Conservation (phyloP, 2,113 vertebrate species). For the Elephantulus edwardii region DNA sequence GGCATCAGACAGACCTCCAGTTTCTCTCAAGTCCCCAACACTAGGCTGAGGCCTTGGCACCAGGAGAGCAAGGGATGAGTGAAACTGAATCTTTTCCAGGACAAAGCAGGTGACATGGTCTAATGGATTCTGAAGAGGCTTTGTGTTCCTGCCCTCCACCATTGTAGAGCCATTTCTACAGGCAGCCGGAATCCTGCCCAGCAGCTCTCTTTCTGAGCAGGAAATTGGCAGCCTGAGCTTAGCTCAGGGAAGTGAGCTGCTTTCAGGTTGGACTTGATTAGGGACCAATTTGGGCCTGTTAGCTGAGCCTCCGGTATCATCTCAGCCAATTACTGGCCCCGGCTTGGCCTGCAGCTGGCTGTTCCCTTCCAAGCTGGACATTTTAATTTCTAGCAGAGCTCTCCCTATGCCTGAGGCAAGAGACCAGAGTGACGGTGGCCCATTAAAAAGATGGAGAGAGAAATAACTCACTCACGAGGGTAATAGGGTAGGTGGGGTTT, state of each 20-base stretch:
- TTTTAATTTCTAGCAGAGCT: constrained; percentile 68
- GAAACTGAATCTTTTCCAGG: constrained; percentile 2
- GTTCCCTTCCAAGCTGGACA: constrained; percentile 71
- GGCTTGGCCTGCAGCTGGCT: constrained; percentile 68
- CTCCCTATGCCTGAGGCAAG: constrained; percentile 70
- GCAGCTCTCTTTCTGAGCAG: neutral
- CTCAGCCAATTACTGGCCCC: constrained; percentile 68
- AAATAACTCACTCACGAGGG: constrained; percentile 79
- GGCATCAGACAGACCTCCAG: neutral
- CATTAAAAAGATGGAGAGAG: constrained; percentile 79
- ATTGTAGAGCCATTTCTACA: constrained; percentile 10
- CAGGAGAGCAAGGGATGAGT: constrained; percentile 4
- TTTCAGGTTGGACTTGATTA: constrained; percentile 72
- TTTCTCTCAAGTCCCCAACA: neutral
- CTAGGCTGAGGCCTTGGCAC: neutral
- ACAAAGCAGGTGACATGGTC: constrained; percentile 52
- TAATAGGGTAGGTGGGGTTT: constrained; percentile 77
- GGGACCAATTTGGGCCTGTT: constrained; percentile 71
- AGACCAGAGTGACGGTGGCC: constrained; percentile 78
- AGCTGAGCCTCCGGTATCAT: constrained; percentile 61
- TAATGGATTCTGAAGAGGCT: constrained; percentile 52
- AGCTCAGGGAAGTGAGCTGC: constrained; percentile 56
- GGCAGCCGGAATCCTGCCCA: constrained; percentile 35
- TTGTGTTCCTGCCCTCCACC: constrained; percentile 51
- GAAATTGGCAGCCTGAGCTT: constrained; percentile 71